Percentiles rank a stretch among this genome's conserved stretches.
Evolutionary conservation across 2,888 invertebrate genomes (phyloP).

Genomic region (Lysandra coridon): DNA sequence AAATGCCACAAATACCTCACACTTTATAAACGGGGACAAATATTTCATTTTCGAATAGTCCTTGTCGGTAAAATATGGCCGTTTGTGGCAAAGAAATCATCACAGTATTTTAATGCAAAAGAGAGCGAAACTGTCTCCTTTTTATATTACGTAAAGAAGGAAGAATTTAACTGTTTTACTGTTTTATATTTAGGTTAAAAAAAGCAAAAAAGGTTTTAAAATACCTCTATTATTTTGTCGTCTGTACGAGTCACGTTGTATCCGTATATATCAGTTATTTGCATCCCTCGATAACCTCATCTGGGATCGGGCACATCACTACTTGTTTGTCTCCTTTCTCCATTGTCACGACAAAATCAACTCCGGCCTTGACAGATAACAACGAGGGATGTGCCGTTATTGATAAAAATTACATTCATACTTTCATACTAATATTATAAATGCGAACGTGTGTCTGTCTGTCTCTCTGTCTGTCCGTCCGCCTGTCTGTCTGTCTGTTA

Average conservation of each 20-base stretch:
- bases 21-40: background rate
- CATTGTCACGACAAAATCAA: background rate
- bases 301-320: slow-evolving; percentile 11
- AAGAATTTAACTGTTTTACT: no score
- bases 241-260: background rate
- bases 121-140: background rate
- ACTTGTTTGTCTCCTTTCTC: slow-evolving; percentile 18
- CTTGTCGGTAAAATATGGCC: background rate
- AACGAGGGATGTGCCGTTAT: background rate
- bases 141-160: no score
- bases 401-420: background rate
- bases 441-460: no score
- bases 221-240: background rate
- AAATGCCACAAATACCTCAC: background rate
- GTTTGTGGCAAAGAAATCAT: background rate
- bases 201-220: background rate
- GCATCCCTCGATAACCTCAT: slow-evolving; percentile 19
- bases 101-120: background rate
- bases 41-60: background rate
- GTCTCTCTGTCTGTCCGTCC: no score
- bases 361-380: slow-evolving; percentile 1
- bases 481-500: no score
- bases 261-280: background rate
- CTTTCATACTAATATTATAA: no score
- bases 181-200: no score